A percentile compares a stretch with the other conserved stretches of the same genome.
Conservation (phyloP, 2,113 vertebrate species). For the Miniopterus natalensis region DNA sequence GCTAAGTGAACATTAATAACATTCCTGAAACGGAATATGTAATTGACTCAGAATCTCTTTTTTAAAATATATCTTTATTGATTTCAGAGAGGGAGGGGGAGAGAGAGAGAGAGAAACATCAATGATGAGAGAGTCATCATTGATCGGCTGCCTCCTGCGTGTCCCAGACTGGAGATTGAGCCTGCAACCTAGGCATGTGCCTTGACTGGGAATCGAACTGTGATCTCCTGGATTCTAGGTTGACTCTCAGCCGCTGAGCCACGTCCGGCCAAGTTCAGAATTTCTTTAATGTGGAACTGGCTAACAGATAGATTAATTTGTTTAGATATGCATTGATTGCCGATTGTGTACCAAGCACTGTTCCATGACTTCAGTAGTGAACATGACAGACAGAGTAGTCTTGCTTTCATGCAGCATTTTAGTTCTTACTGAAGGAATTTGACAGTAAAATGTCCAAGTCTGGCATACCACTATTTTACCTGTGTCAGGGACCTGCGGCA, state of each 20-base stretch:
- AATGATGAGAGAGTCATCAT: too few relatives aligned
- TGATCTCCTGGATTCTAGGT: too few relatives aligned
- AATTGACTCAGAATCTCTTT: background rate
- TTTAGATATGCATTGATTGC: background rate
- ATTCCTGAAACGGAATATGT: slow-evolving; percentile 28
- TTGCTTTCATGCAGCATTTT: background rate
- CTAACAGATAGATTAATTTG: slow-evolving; percentile 4
- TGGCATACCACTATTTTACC: background rate
- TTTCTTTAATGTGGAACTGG: background rate
- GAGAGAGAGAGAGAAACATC: too few relatives aligned
- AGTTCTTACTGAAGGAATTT: slow-evolving; percentile 11
- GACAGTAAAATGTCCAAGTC: background rate
- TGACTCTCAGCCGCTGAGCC: too few relatives aligned
- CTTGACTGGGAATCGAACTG: too few relatives aligned
- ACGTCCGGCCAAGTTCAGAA: background rate
- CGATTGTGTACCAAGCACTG: background rate
- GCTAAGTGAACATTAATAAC: background rate
- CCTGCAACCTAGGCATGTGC: too few relatives aligned
- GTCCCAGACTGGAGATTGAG: too few relatives aligned
- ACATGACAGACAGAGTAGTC: background rate
- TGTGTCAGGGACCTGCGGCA: background rate
- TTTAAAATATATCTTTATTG: too few relatives aligned
- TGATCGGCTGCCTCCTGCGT: too few relatives aligned
- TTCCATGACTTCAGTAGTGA: background rate
- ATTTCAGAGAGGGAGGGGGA: too few relatives aligned